Base-by-base conservation (phyloP, 2,797 vertebrate species). In the Melanotaenia pygmaea region DNA sequence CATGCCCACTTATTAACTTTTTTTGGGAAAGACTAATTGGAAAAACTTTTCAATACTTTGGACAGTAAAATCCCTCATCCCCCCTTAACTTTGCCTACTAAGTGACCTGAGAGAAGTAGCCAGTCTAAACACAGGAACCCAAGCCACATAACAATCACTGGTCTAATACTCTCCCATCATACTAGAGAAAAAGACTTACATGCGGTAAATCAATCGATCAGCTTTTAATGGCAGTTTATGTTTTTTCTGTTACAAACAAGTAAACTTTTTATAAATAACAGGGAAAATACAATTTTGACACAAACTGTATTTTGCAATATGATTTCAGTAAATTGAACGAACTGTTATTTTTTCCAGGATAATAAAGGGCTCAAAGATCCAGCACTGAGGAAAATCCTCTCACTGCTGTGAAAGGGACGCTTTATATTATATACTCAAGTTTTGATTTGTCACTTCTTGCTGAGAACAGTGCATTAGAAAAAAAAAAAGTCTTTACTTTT, bases 401-500 rank as follows among this genome's bases (percentile, higher is more conserved):
- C 0, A 5, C 40, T 71, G 64, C 50, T 68, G 40, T 76, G 74
- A 38, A 5, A 7, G 34, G 24, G 61, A 67, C 47, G 64, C 18
- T 67, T 70, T 51, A 3, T 64, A 69, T 67, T 76, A 70, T 28
- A 18, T 57, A 30, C 18, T 74, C 14, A 30, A 6, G 34, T 76
- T 79, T 64, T 72, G 53, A 83, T 83, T 70, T 74, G 70, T 71
- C 47, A 50, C 64, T 67, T 79, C 35, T 54, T 68, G 47, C 45
- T 53, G 60, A 63, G 16, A 67, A 69, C 12, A 11, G 1, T 56
- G n/a, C 34, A 47, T 24, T 47, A 28, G 9, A 22, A 20, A 10
- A 51, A 6, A 1, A 24, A 38, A 10, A 12, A 4, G 14, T 65
- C 56, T 9, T 56, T 70, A 57, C 38, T 34, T 56, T 71, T 40